Evolutionary conservation across 2,888 invertebrate genomes (phyloP).

Genomic region (Hetaerina titia): DNA sequence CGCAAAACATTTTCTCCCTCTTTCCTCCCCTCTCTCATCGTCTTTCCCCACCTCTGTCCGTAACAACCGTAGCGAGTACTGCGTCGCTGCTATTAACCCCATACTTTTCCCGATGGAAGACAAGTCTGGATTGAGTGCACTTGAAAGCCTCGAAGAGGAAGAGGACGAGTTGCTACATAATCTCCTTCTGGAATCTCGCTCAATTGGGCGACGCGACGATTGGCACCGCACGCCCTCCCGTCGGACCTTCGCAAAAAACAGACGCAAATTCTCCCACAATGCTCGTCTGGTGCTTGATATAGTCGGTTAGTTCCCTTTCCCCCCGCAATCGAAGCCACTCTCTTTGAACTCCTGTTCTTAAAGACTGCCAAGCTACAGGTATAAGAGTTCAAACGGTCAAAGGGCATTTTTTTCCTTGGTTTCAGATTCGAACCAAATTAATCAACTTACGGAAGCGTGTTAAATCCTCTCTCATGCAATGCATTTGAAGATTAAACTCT

Average conservation of each 20-base stretch:
- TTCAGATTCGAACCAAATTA: too few species aligned
- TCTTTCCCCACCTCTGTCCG: neutral
- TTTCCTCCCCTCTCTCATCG: neutral
- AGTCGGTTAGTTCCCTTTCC: too few species aligned
- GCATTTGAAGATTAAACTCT: too few species aligned
- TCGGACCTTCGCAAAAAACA: neutral
- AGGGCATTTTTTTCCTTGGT: too few species aligned
- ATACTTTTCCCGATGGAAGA: neutral
- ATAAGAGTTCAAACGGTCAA: too few species aligned
- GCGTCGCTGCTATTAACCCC: neutral
- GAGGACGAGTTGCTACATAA: neutral
- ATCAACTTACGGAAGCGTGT: too few species aligned
- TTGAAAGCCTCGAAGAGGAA: neutral
- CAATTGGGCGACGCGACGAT: constrained; percentile 52
- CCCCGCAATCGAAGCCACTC: too few species aligned
- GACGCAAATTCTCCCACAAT: too few species aligned
- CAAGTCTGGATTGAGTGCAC: neutral
- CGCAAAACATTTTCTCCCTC: neutral
- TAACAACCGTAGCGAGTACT: neutral
- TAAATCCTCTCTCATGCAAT: too few species aligned
- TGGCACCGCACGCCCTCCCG: constrained; percentile 24
- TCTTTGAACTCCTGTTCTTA: too few species aligned
- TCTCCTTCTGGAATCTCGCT: constrained; percentile 8
- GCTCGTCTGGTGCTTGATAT: too few species aligned
- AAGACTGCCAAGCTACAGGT: too few species aligned